These are phyloP conservation scores for Meleagris gallopavo DNA, from an alignment of 2,113 vertebrate species.

Conservation along the genomic window DNA sequence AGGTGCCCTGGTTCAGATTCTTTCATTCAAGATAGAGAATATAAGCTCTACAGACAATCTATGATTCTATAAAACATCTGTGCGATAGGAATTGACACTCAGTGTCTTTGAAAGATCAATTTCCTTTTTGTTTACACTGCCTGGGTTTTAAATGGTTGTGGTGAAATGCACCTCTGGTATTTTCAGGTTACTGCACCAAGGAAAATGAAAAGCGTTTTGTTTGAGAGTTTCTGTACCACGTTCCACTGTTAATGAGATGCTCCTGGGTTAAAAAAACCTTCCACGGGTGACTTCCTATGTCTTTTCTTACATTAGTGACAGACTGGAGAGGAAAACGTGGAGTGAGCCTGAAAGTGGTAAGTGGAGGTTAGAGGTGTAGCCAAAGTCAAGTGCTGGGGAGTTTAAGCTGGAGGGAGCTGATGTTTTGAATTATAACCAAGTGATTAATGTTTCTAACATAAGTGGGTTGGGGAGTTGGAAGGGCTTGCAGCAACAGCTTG, in stretches of 20 bases:
- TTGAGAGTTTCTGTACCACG: not conserved
- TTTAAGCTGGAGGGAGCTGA: slow-evolving; percentile 59
- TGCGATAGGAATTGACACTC: not conserved
- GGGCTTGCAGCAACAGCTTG: slow-evolving; percentile 53
- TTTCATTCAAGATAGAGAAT: not conserved
- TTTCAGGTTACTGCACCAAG: not conserved
- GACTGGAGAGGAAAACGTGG: slow-evolving; percentile 25
- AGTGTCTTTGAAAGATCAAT: not conserved
- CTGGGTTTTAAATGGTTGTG: not conserved
- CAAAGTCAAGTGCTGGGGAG: slow-evolving; percentile 71
- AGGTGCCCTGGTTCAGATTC: not conserved
- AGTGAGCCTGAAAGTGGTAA: slow-evolving; percentile 51
- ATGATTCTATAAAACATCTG: not conserved
- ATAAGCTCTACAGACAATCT: not conserved
- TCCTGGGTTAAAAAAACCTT: slow-evolving; percentile 51
- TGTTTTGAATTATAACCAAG: slow-evolving; percentile 68
- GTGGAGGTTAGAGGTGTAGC: slow-evolving; percentile 63
- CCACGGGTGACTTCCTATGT: slow-evolving; percentile 14
- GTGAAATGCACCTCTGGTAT: not conserved
- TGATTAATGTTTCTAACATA: slow-evolving; percentile 64
- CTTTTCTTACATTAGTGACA: slow-evolving; percentile 21
- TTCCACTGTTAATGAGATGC: slow-evolving; percentile 27
- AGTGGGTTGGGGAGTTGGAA: slow-evolving; percentile 44
- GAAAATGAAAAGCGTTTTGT: not conserved
- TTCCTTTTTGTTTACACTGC: not conserved